These are phyloP conservation scores for Vimba vimba DNA, from an alignment of 2,113 vertebrate genomes.

Conservation along the genomic window DNA sequence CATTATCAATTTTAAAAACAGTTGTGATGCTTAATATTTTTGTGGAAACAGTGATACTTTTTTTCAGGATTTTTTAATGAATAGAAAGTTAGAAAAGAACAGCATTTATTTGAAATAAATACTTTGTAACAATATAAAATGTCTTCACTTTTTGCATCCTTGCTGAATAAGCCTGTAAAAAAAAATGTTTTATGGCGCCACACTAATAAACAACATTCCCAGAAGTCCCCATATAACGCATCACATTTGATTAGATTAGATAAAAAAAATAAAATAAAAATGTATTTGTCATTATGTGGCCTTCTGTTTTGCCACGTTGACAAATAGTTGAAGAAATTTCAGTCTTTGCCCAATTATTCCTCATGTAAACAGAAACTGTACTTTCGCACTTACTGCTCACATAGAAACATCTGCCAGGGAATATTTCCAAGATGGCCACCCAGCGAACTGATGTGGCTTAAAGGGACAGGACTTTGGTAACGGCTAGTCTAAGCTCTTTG, in stretches of 20 bases:
- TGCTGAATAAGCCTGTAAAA: no score
- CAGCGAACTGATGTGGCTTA: conserved; percentile 7
- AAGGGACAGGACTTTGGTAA: conserved; percentile 48
- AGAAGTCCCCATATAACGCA: background rate
- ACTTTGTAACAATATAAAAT: no score
- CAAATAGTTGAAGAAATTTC: background rate
- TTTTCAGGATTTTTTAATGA: no score
- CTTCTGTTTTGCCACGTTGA: background rate
- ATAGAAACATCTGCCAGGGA: background rate
- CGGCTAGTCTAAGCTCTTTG: conserved; percentile 42
- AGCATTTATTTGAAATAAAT: no score
- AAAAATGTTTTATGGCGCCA: background rate
- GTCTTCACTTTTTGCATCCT: no score
- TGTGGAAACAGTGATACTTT: no score
- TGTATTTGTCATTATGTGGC: background rate
- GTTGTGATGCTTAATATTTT: background rate
- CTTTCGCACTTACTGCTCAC: background rate
- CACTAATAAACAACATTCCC: background rate
- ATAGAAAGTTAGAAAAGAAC: no score
- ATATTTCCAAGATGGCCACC: background rate
- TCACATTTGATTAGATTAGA: background rate
- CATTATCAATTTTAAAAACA: background rate
- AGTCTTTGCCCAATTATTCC: background rate
- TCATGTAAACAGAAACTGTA: background rate
- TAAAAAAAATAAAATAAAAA: no score